Percentiles rank a stretch among this genome's conserved stretches.
phyloP scores from a whole-genome alignment of 2,113 vertebrate genomes.

The Oreochromis spilurus region DNA sequence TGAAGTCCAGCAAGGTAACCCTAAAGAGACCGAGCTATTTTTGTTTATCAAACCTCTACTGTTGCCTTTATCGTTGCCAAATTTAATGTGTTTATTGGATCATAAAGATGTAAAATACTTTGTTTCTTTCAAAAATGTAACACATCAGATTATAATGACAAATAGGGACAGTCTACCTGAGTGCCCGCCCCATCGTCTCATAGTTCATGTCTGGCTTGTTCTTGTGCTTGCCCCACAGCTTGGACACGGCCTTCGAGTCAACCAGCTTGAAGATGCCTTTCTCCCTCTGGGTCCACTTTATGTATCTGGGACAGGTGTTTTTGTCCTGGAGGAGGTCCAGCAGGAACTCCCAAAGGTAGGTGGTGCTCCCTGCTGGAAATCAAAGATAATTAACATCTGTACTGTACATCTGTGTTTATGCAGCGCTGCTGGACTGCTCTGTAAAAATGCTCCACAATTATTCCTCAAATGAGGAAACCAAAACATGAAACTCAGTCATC shows the following conservation, averaged over 20 bases:
- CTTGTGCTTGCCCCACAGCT: conserved; percentile 97
- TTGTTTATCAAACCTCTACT: not conserved
- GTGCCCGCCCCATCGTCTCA: conserved; percentile 95
- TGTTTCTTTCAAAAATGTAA: not conserved
- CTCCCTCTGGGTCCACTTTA: conserved; percentile 98
- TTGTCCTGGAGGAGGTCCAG: conserved; percentile 97
- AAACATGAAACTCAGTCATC: not conserved
- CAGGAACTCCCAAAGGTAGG: conserved; percentile 97
- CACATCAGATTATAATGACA: rapidly evolving
- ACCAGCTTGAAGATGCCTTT: conserved; percentile 99
- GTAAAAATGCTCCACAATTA: not conserved
- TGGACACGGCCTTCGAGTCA: conserved; percentile 97
- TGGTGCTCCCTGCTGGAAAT: conserved; percentile 83
- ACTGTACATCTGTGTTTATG: not conserved
- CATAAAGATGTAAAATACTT: not conserved
- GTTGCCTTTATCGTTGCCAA: not conserved
- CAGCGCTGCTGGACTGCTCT: not conserved
- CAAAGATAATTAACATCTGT: not conserved
- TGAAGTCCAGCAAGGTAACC: not conserved
- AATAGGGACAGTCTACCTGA: conserved; percentile 78
- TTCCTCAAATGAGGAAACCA: rapidly evolving
- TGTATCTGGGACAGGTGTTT: conserved; percentile 95
- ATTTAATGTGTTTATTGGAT: not conserved
- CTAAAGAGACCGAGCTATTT: not conserved
- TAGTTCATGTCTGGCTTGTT: conserved; percentile 99